A percentile compares a stretch with the other conserved stretches of the same genome.
Evolutionary conservation across 2,888 invertebrate genomes (phyloP).

Genomic region (Cylloceria caligata): DNA sequence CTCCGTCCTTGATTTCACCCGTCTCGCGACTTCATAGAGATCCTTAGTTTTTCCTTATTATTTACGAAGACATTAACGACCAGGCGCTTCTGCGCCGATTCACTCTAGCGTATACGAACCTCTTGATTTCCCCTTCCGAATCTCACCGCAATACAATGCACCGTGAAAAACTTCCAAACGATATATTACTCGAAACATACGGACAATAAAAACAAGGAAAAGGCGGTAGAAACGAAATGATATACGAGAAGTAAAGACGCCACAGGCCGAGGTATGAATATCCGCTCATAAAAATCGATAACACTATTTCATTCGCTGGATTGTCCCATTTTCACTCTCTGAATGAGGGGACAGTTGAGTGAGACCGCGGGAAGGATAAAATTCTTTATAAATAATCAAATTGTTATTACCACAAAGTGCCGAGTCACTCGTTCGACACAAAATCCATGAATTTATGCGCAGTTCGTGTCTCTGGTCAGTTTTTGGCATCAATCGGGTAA

Average conservation of each 20-base stretch:
- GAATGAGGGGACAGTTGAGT: neutral
- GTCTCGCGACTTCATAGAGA: constrained; percentile 12
- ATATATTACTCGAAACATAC: constrained; percentile 36
- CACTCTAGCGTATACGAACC: neutral
- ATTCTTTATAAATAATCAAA: neutral
- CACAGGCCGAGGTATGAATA: neutral
- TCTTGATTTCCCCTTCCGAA: constrained; percentile 29
- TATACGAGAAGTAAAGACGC: neutral
- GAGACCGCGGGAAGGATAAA: neutral
- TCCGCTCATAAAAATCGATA: neutral
- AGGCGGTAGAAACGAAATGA: neutral
- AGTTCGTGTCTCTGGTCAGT: neutral
- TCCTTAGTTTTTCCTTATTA: constrained; percentile 46
- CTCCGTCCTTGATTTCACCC: constrained; percentile 16
- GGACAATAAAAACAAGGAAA: constrained; percentile 21
- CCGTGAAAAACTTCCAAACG: constrained; percentile 31
- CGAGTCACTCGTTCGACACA: no score
- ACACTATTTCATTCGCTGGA: neutral
- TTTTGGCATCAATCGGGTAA: no score
- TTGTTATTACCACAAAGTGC: neutral
- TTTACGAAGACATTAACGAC: constrained; percentile 53
- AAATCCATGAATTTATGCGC: neutral
- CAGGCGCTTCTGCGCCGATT: neutral
- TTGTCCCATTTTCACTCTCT: neutral
- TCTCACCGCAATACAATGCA: constrained; percentile 7